Base-by-base conservation (phyloP, 2,888 invertebrate species). In the Smittia sp. region DNA sequence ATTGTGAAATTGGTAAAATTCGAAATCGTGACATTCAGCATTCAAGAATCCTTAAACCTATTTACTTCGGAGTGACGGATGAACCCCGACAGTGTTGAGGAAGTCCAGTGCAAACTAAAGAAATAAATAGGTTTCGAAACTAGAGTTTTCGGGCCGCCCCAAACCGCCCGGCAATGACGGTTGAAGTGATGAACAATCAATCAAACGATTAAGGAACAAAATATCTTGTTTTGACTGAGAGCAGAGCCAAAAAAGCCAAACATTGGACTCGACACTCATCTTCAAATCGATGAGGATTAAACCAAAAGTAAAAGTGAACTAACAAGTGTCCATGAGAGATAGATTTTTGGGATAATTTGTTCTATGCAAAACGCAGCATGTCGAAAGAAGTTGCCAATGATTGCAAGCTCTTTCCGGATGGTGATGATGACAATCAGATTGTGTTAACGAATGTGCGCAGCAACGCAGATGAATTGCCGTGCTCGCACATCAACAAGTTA, bases 1-100 rank as follows among this genome's bases (percentile, higher is more conserved):
- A 1, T 65, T 27, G 20, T 82, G 83, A 81, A 81, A 83, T 82
- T 82, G 83, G 83, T 81, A 77, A 83, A 82, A 58, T 58, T 58
- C 82, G 82, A 82, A 80, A 80, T 82, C 81, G 81, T 73, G 75
- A 72, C 74, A n/a, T 75, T 75, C 66, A 74, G 74, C 75, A 74
- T 73, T 69, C 54, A 25, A 32, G 20, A 54, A 18, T 25, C 2
- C n/a, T 15, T 20, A 72, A 72, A 72, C 72, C 72, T 72, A 72
- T 72, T 72, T 58, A 58, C 58, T 72, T 72, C 62, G 20, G 7
- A 58, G 2, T 63, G n/a, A 9, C 27, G 63, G 27, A 58, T 58
- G 58, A 58, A 58, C 4, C 20, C 24, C 11, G 24, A 58, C 20
- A 58, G 24, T 58, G 18, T 24, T 22, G 13, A 58, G 15, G 24